A percentile compares a stretch with the other conserved stretches of the same genome.
Conservation (phyloP, 2,797 vertebrate species). For the Sardinella longiceps region DNA sequence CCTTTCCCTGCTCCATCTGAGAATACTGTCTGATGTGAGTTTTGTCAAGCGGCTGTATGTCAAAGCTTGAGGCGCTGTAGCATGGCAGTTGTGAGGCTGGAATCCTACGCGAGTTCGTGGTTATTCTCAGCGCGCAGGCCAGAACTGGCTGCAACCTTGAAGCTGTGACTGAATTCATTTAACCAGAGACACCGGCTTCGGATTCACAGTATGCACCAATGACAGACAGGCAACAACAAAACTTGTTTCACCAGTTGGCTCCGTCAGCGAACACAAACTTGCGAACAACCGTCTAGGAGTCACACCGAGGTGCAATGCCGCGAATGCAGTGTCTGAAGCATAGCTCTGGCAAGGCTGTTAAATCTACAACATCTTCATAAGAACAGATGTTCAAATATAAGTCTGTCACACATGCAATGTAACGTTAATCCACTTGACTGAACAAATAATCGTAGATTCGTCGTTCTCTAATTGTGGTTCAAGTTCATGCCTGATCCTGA, state of each 20-base stretch:
- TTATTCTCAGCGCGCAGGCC: constrained; percentile 43
- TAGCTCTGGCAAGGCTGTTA: neutral
- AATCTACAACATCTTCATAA: neutral
- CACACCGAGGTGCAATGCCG: neutral
- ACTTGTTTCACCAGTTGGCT: neutral
- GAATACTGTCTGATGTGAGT: constrained; percentile 42
- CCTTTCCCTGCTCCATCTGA: constrained; percentile 50
- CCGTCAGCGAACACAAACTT: neutral
- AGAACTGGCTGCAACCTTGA: constrained; percentile 45
- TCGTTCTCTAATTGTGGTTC: neutral
- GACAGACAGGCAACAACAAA: constrained; percentile 10
- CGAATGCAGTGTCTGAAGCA: neutral
- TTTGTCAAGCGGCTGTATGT: constrained; percentile 20
- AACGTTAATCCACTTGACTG: no score
- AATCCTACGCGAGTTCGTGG: constrained; percentile 44
- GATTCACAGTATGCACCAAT: neutral
- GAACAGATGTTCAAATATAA: neutral
- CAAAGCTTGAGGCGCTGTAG: neutral
- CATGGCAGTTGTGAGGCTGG: constrained; percentile 34
- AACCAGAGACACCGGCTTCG: neutral
- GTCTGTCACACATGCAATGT: neutral
- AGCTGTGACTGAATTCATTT: constrained; percentile 61
- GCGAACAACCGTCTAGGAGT: neutral
- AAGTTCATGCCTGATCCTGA: neutral
- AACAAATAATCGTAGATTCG: no score